Percentiles rank a stretch among this genome's conserved stretches.
Evolutionary conservation across 2,797 vertebrate genomes (phyloP).

Genomic region (Onychomys leucogaster): DNA sequence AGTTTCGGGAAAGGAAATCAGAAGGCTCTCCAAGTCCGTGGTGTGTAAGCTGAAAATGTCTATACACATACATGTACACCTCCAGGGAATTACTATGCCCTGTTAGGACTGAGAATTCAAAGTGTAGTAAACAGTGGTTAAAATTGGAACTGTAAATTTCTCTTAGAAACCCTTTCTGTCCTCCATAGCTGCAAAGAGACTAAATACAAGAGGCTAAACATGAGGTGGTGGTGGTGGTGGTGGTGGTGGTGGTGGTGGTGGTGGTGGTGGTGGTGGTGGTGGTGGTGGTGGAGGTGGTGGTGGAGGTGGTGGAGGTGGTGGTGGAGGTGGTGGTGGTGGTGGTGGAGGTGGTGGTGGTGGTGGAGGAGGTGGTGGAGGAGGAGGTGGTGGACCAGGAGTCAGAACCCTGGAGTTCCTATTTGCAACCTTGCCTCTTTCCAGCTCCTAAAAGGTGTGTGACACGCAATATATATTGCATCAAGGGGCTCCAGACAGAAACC

Average conservation of each 20-base stretch:
- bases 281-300: neutral
- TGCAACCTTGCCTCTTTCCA: neutral
- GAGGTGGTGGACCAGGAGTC: neutral
- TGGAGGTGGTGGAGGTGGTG: neutral
- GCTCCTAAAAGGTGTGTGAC: neutral
- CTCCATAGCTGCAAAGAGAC: neutral
- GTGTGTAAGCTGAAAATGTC: neutral
- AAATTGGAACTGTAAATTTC: neutral
- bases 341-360: neutral
- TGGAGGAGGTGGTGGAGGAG: neutral
- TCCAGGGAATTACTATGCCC: neutral
- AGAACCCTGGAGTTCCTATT: neutral
- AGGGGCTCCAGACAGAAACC: neutral
- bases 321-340: neutral
- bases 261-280: neutral
- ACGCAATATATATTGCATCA: neutral
- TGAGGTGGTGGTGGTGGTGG: neutral
- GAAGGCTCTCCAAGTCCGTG: neutral
- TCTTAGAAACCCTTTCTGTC: neutral
- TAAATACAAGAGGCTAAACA: neutral
- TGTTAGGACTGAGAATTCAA: neutral
- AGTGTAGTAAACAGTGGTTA: neutral
- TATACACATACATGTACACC: fast-evolving
- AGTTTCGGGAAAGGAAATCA: neutral
- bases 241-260: neutral